Base-by-base conservation (phyloP, 2,888 invertebrate genomes). In the Mythimna loreyi region DNA sequence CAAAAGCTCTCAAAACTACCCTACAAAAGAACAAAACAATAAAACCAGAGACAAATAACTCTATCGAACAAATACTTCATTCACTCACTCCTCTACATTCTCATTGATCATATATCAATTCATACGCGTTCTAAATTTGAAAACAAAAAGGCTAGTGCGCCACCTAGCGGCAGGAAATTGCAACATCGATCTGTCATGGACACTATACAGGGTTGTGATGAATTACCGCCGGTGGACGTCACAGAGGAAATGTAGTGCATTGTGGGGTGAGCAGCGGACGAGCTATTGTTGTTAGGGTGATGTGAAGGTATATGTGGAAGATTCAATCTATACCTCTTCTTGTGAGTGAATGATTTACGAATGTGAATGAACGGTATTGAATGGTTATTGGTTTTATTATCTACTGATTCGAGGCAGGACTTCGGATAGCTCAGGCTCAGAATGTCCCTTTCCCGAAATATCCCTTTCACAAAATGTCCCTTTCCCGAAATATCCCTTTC, bases 111-210 rank as follows among this genome's bases (percentile, higher is more conserved):
- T 81, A 72, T 59, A 81, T 81, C 77, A 78, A 78, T 78, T 64
- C 76, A 70, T 75, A 62, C 72, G 60, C 55, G 78, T 65, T 80
- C 81, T 62, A 69, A 60, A 75, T 80, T 69, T 59, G 50, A 58
- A 81, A 78, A 81, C 77, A 78, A 78, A 78, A 81, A 78, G 78
- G 55, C 47, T 53, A 28, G 62, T 6, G 40, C 78, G 68, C 81
- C 75, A 78, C 63, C 81, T 83, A 83, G 70, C 68, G 81, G 70
- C 72, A 70, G 82, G 83, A 83, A 82, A 83, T 83, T 83, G 83
- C 80, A 82, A 78, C 75, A 78, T 75, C 82, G 82, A 83, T 82
- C 80, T 77, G 82, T 83, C 82, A 73, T 59, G 59, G 69, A 72
- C 61, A 63, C 75, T 69, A 45, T 49, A 69, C 63, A 61, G 66